Base-by-base conservation (phyloP, 2,888 invertebrate species). In the Amphipyra berbera region DNA sequence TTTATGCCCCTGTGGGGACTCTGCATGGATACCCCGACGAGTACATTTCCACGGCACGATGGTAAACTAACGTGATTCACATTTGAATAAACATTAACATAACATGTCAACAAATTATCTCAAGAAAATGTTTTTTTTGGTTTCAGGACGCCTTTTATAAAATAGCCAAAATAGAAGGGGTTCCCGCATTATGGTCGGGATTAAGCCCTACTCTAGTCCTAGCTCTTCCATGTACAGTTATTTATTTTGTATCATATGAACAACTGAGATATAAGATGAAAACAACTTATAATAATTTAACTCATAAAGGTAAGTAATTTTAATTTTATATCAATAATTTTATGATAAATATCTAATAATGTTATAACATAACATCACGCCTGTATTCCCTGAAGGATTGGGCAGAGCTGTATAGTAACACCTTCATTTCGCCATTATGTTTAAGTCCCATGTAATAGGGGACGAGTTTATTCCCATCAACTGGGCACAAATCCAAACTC, bases 201-300 rank as follows among this genome's bases (percentile, higher is more conserved):
- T 95, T 99, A 44, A 98, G 99, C 79, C 99, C 99, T 0, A 99
- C 99, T 4, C 95, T 99, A 86, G 96, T 99, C 12, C 96, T 99
- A 90, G 99, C 99, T 12, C 95, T 99, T 64, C 99, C 99, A 46
- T 98, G 99, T 50, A 99, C 99, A 37, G 97, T 99, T 59, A 96
- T 99, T 69, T 99, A 99, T 91, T 99, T 99, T 95, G 99, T 99
- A 9, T 96, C 98, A 13, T 99, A 99, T 89, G 99, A 99, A 91
- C 98, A 99, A 89, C 94, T 99, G 48, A 95, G 97, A 82, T 95
- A 96, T 72, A 95, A 92, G 81, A 90, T 97, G 76, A 97, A 96
- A 88, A 96, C 96, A 68, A 68, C 85, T 3, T 95, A 96, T 76
- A 96, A 95, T 78, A 82, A 74, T 21, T 21, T 84, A 1, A 88